These are phyloP conservation scores for Drosophila busckii DNA, from an alignment of 1,140 invertebrate species.

Conservation along the genomic window DNA sequence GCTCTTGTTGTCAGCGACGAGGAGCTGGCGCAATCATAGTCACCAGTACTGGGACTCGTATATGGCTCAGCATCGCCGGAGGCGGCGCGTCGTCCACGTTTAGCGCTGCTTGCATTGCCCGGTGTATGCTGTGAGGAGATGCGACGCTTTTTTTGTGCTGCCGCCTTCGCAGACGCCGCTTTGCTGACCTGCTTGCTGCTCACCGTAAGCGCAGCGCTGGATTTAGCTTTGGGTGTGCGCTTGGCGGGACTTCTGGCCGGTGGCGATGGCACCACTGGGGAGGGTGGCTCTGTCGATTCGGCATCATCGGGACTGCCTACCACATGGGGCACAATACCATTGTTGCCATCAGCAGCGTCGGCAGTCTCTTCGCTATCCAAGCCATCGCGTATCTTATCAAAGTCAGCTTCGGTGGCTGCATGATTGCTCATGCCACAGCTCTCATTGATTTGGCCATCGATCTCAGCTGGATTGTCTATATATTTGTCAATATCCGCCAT, in stretches of 20 bases:
- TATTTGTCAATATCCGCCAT: conserved; percentile 92
- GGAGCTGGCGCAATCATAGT: conserved; percentile 41
- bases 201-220: conserved; percentile 40
- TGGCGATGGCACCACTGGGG: conserved; percentile 35
- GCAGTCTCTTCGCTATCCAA: conserved; percentile 79
- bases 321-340: conserved; percentile 57
- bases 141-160: conserved; percentile 64
- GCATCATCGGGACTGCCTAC: conserved; percentile 63
- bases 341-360: conserved; percentile 64
- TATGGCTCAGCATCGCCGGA: conserved; percentile 33
- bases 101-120: conserved; percentile 25
- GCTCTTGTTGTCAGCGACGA: conserved; percentile 40
- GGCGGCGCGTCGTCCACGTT: conserved; percentile 37
- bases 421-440: conserved; percentile 60
- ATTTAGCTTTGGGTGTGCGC: conserved; percentile 68
- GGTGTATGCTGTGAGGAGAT: conserved; percentile 53
- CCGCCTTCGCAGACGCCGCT: conserved; percentile 51
- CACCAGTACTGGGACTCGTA: conserved; percentile 12
- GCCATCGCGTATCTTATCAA: conserved; percentile 84
- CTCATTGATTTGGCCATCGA: conserved; percentile 78
- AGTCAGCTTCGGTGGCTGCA: conserved; percentile 82
- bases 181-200: conserved; percentile 44
- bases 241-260: conserved; percentile 42
- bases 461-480: conserved; percentile 84
- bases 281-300: conserved; percentile 28